Evolutionary conservation across 2,888 invertebrate genomes (phyloP).

Genomic region (Eilema griseolum): DNA sequence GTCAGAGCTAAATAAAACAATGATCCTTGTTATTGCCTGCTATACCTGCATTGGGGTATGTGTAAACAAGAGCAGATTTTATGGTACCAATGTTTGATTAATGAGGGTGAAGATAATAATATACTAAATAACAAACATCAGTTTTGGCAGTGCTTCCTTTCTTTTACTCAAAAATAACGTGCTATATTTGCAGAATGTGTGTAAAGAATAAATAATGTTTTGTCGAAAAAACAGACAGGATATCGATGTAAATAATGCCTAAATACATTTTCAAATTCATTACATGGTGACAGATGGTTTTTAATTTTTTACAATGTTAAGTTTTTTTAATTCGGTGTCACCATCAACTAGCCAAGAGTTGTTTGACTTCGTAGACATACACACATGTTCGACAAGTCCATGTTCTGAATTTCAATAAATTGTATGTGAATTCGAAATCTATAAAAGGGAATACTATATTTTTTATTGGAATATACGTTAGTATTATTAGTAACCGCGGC

Average conservation of each 20-base stretch:
- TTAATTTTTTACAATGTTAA: background rate
- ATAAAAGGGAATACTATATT: background rate
- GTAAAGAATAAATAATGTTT: background rate
- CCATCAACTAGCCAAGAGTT: background rate
- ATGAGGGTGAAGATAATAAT: slow-evolving; percentile 20
- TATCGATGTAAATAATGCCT: background rate
- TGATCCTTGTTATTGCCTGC: slow-evolving; percentile 47
- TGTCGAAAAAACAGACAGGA: background rate
- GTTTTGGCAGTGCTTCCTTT: background rate
- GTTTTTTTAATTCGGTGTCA: background rate
- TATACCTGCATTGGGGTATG: slow-evolving; percentile 32
- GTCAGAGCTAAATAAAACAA: slow-evolving; percentile 55
- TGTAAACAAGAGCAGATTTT: slow-evolving; percentile 13
- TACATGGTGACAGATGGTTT: background rate
- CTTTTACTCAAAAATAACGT: background rate
- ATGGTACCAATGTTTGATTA: slow-evolving; percentile 16
- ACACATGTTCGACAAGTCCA: background rate
- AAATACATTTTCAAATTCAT: background rate
- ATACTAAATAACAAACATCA: background rate
- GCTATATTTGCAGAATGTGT: background rate
- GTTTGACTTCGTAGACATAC: background rate
- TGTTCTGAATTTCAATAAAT: background rate
- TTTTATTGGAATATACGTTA: background rate
- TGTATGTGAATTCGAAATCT: background rate
- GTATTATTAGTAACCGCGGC: background rate